Evolutionary conservation across 1,140 invertebrate species (phyloP).

Genomic region (Caenorhabditis latens): DNA sequence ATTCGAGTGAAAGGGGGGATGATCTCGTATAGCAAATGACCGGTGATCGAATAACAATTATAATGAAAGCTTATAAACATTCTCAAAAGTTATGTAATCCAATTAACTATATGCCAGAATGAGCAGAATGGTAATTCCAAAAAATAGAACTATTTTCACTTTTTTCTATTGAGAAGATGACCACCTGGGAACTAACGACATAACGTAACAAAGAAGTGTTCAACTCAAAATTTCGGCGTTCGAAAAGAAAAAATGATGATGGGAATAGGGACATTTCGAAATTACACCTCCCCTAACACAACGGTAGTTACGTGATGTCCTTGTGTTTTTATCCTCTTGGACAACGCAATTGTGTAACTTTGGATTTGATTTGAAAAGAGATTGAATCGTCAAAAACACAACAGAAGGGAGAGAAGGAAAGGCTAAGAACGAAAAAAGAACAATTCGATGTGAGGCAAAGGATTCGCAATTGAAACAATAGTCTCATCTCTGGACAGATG

Average conservation of each 20-base stretch:
- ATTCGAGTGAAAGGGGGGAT: background rate
- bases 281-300: constrained; percentile 11
- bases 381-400: constrained; percentile 42
- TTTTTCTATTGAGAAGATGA: no score
- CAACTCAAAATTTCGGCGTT: background rate
- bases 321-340: constrained; percentile 35
- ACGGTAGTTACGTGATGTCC: constrained; percentile 51
- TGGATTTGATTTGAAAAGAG: constrained; percentile 45
- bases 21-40: background rate
- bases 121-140: no score
- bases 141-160: no score
- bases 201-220: no score
- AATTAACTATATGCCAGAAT: no score
- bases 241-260: background rate
- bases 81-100: background rate
- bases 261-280: constrained; percentile 39
- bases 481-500: background rate
- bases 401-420: background rate
- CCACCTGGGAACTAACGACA: no score
- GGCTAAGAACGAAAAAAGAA: background rate
- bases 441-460: constrained; percentile 1
- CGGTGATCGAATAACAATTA: background rate
- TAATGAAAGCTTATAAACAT: no score
- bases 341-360: constrained; percentile 49
- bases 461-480: constrained; percentile 36